Evolutionary conservation across 2,797 vertebrate genomes (phyloP), one percentile per base, ranked within the genome.

Genomic region (Graptemys geographica): DNA sequence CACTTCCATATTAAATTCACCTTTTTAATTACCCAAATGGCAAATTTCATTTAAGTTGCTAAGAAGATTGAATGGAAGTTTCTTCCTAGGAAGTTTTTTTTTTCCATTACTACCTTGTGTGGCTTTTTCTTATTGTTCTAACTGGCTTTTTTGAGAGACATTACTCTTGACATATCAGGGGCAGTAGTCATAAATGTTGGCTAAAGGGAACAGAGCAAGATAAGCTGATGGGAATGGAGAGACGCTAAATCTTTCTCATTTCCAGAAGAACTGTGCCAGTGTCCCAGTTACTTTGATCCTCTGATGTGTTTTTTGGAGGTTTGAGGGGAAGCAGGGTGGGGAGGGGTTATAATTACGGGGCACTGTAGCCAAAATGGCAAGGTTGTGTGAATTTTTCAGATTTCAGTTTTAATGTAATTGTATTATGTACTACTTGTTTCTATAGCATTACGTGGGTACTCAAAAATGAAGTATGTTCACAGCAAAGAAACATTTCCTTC

Each of bases 391-490:
- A 90, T 83, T 5, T 37, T 33, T 88, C 19, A 15, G 65, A 79
- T 90, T 92, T 74, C 69, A 65, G 62, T 92, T 92, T 94, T 94
- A 90, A 78, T 95, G 83, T 79, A 89, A 56, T 88, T 95, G 91
- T 31, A 23, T 96, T 95, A 85, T 95, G 86, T 85, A 96, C 82
- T 96, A 83, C 82, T 93, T 79, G 31, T n/a, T 83, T 69, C 18
- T 72, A 11, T 15, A 49, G 41, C 3, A 28, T 25, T 31, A 65
- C 11, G 8, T 79, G 53, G 62, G 37, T 57, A 52, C 18, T 19
- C 51, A 10, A 31, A 88, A 72, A 85, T 23, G 25, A 47, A 49
- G 44, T 78, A 8, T 78, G 74, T 72, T 72, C 21, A 72, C n/a
- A 41, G 37, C 69, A 41, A 72, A 37, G 19, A 49, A 49, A 28